Evolutionary conservation across 1,140 invertebrate species (phyloP).

Genomic region (Heliconius hewitsoni): DNA sequence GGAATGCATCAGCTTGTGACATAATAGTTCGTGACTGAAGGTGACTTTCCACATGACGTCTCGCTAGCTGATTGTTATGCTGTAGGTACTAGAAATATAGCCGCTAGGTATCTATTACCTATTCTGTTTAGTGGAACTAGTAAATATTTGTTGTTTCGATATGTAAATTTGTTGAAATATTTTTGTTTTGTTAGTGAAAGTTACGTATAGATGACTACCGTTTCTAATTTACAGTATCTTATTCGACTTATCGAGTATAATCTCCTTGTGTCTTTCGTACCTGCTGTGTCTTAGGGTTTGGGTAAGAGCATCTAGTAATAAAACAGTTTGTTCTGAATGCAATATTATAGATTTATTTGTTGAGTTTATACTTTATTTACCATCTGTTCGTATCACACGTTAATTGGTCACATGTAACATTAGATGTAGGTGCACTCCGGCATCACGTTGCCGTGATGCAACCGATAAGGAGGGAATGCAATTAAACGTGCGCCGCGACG

Average conservation of each 20-base stretch:
- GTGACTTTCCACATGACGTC: slow-evolving; percentile 34
- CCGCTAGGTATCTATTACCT: neutral
- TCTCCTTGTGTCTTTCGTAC: neutral
- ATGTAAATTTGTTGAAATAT: neutral
- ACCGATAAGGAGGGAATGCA: slow-evolving; percentile 52
- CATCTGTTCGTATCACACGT: neutral
- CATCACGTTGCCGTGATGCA: slow-evolving; percentile 51
- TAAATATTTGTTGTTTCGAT: neutral
- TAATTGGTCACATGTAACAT: neutral
- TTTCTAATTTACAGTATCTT: neutral
- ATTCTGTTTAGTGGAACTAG: neutral
- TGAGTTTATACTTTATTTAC: neutral
- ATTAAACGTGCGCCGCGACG: slow-evolving; percentile 52
- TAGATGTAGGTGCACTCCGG: slow-evolving; percentile 23
- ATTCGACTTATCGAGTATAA: neutral
- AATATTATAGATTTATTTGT: neutral
- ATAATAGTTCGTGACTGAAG: slow-evolving; percentile 37
- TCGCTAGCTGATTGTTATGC: slow-evolving; percentile 6
- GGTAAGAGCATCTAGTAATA: neutral
- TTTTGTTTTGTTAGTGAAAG: neutral
- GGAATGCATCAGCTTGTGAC: slow-evolving; percentile 37
- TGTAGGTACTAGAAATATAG: slow-evolving; percentile 9
- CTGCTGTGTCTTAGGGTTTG: no score
- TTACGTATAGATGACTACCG: neutral
- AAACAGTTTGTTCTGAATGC: neutral